Evolutionary conservation across 2,797 vertebrate genomes (phyloP).

Genomic region (Carcharodon carcharias): DNA sequence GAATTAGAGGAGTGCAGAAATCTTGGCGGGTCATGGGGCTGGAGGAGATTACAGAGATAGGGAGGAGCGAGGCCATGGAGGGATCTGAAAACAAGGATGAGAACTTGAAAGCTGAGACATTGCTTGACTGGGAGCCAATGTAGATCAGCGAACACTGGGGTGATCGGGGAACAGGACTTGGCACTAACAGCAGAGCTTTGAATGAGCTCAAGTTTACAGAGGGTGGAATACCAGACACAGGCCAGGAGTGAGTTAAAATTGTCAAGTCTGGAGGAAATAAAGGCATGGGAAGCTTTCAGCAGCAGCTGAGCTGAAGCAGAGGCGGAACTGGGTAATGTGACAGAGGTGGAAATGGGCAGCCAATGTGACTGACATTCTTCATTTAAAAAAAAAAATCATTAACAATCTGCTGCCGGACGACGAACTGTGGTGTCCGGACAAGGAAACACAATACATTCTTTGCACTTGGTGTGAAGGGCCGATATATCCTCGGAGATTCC

Average conservation of each 20-base stretch:
- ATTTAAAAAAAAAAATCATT: background rate
- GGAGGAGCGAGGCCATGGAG: too few species aligned
- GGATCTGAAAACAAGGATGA: too few species aligned
- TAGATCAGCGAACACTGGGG: too few species aligned
- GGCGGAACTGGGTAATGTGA: background rate
- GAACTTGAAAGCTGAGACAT: too few species aligned
- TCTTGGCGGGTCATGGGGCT: background rate
- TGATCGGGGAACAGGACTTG: too few species aligned
- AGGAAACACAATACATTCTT: accelerated
- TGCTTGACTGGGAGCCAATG: too few species aligned
- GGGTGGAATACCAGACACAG: background rate
- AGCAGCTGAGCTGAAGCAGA: too few species aligned
- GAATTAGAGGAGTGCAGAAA: background rate
- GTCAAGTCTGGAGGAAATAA: background rate
- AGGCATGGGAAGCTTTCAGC: background rate
- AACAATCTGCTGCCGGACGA: too few species aligned
- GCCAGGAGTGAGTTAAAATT: background rate
- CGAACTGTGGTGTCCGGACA: too few species aligned
- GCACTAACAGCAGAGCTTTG: too few species aligned
- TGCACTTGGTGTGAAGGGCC: too few species aligned
- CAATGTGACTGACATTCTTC: background rate
- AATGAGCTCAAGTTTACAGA: background rate
- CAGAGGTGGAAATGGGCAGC: background rate
- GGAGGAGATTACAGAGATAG: background rate
- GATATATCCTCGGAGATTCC: background rate